These are phyloP conservation scores for Athrips mouffetella DNA, from an alignment of 2,888 invertebrate species.

Conservation along the genomic window DNA sequence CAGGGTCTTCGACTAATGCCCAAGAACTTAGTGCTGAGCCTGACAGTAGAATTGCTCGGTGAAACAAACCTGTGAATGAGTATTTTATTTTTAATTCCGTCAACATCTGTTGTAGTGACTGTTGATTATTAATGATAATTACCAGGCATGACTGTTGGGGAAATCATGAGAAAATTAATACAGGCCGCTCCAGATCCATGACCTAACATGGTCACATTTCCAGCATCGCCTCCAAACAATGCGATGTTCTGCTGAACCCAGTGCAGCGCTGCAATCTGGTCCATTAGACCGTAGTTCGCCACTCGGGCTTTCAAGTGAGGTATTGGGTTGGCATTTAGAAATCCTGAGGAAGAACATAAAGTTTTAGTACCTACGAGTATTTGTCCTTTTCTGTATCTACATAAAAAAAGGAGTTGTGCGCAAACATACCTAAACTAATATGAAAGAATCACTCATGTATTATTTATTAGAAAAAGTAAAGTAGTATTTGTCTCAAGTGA, in stretches of 20 bases:
- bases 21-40: slow-evolving; percentile 93
- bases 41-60: slow-evolving; percentile 90
- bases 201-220: slow-evolving; percentile 95
- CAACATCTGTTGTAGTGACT: not conserved
- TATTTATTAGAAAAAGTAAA: too few species aligned
- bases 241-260: slow-evolving; percentile 98
- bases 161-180: slow-evolving; percentile 97
- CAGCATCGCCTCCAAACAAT: slow-evolving; percentile 95
- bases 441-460: too few species aligned
- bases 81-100: not conserved
- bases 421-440: too few species aligned
- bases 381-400: too few species aligned
- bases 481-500: too few species aligned
- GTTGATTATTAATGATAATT: slow-evolving; percentile 24
- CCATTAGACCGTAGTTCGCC: slow-evolving; percentile 98
- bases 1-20: slow-evolving; percentile 93
- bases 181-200: slow-evolving; percentile 98
- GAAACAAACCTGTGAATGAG: slow-evolving; percentile 84
- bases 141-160: slow-evolving; percentile 92
- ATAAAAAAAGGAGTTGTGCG: too few species aligned
- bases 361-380: not conserved
- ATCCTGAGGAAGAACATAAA: slow-evolving; percentile 77
- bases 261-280: slow-evolving; percentile 97
- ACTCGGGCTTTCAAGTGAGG: slow-evolving; percentile 91
- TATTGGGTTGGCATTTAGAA: slow-evolving; percentile 92